A percentile compares a stretch with the other conserved stretches of the same genome.
Evolutionary conservation across 2,797 vertebrate genomes (phyloP).

Genomic region (Gymnothorax reevesii): DNA sequence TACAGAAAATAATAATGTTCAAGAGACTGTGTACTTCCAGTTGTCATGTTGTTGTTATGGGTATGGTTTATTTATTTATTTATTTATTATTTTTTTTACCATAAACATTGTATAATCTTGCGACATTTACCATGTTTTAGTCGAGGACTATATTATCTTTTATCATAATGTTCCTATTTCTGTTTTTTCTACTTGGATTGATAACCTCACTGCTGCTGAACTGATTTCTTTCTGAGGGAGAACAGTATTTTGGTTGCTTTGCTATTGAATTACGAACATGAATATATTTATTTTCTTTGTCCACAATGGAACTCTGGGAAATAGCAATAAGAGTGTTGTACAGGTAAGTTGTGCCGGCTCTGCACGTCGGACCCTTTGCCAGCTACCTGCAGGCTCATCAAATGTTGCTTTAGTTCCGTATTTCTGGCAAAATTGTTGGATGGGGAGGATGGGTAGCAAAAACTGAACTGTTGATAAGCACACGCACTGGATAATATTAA

Average conservation of each 20-base stretch:
- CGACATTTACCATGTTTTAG: slow-evolving; percentile 47
- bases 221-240: slow-evolving; percentile 53
- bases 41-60: slow-evolving; percentile 53
- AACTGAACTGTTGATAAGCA: slow-evolving; percentile 72
- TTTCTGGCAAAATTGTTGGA: slow-evolving; percentile 23
- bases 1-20: slow-evolving; percentile 53
- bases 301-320: slow-evolving; percentile 49
- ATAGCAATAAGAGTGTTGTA: slow-evolving; percentile 75
- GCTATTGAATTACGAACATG: slow-evolving; percentile 66
- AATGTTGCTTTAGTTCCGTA: slow-evolving; percentile 34
- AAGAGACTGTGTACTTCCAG: slow-evolving; percentile 62
- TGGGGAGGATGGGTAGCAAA: slow-evolving; percentile 47
- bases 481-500: slow-evolving; percentile 73
- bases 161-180: slow-evolving; percentile 50
- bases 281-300: slow-evolving; percentile 63
- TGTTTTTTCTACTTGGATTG: slow-evolving; percentile 50
- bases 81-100: slow-evolving; percentile 47
- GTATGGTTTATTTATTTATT: slow-evolving; percentile 21
- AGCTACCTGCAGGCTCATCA: slow-evolving; percentile 39
- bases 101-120: slow-evolving; percentile 58
- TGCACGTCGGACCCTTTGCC: slow-evolving; percentile 49
- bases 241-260: slow-evolving; percentile 65
- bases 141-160: slow-evolving; percentile 56
- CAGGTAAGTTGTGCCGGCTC: slow-evolving; percentile 57
- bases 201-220: slow-evolving; percentile 56